A percentile compares a stretch with the other conserved stretches of the same genome.
phyloP scores from a whole-genome alignment of 2,113 vertebrate species.

The Albula goreensis region DNA sequence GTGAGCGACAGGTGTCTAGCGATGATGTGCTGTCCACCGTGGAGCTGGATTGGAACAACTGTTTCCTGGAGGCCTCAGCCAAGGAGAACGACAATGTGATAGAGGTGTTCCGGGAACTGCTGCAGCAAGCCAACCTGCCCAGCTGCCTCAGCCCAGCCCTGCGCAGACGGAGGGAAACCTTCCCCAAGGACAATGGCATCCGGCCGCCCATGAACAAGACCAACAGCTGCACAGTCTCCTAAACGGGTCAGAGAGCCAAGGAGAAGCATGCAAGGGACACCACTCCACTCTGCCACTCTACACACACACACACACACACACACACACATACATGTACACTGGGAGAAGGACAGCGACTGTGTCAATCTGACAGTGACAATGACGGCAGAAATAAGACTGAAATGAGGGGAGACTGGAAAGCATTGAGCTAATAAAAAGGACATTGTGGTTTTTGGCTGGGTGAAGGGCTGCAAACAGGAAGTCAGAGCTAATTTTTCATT shows the following conservation, averaged over 20 bases:
- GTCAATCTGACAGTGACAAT: background rate
- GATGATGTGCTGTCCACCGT: conserved; percentile 78
- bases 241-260: conserved; percentile 35
- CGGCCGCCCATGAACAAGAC: conserved; percentile 91
- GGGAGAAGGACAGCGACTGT: conserved; percentile 12
- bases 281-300: background rate
- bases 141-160: conserved; percentile 79
- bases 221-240: conserved; percentile 86
- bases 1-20: conserved; percentile 66
- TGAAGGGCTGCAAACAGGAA: background rate
- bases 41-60: conserved; percentile 88
- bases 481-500: background rate
- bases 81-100: conserved; percentile 84
- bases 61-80: conserved; percentile 83
- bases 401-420: background rate
- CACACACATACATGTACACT: background rate
- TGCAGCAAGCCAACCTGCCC: conserved; percentile 81
- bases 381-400: background rate
- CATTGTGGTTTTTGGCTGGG: background rate
- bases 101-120: conserved; percentile 85
- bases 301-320: background rate
- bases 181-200: conserved; percentile 72
- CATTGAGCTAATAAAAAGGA: background rate
- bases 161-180: conserved; percentile 81
- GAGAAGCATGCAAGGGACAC: background rate